A percentile compares a stretch with the other conserved stretches of the same genome.
Evolutionary conservation across 2,888 invertebrate genomes (phyloP).

Genomic region (Spodoptera exigua): DNA sequence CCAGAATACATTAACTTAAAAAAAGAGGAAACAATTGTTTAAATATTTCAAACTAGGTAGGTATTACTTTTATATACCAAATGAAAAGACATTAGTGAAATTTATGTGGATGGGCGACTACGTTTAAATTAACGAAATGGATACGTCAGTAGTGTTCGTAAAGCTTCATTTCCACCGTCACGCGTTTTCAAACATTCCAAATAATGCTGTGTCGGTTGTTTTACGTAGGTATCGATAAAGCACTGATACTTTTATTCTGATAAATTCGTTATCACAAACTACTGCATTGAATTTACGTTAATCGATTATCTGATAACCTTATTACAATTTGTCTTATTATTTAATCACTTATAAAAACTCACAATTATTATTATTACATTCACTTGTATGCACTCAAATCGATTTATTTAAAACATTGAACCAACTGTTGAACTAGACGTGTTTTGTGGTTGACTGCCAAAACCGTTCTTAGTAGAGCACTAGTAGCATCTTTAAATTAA

Average conservation of each 20-base stretch:
- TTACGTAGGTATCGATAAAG: slow-evolving; percentile 57
- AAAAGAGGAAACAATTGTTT: too few relatives aligned
- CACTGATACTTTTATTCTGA: slow-evolving; percentile 40
- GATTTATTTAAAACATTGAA: background rate
- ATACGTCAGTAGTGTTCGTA: slow-evolving; percentile 35
- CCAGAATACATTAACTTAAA: too few relatives aligned
- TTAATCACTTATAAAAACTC: slow-evolving; percentile 2
- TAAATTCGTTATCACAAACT: slow-evolving; percentile 56
- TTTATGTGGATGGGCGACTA: slow-evolving; percentile 34
- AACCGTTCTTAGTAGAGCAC: background rate
- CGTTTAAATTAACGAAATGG: slow-evolving; percentile 44
- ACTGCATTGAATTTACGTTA: slow-evolving; percentile 80
- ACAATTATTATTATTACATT: slow-evolving; percentile 1
- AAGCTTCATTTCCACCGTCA: slow-evolving; percentile 44
- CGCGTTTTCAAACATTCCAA: slow-evolving; percentile 31
- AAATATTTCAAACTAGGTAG: background rate
- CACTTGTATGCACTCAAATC: slow-evolving; percentile 6
- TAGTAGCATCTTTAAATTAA: too few relatives aligned
- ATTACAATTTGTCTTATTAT: slow-evolving; percentile 43
- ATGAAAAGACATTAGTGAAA: background rate
- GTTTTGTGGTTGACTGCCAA: slow-evolving; percentile 23
- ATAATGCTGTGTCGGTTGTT: slow-evolving; percentile 22
- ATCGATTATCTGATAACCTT: slow-evolving; percentile 64
- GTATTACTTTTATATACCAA: background rate
- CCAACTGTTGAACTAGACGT: slow-evolving; percentile 4